phyloP scores from a whole-genome alignment of 2,113 vertebrate genomes.

The Triplophysa siluroides region DNA sequence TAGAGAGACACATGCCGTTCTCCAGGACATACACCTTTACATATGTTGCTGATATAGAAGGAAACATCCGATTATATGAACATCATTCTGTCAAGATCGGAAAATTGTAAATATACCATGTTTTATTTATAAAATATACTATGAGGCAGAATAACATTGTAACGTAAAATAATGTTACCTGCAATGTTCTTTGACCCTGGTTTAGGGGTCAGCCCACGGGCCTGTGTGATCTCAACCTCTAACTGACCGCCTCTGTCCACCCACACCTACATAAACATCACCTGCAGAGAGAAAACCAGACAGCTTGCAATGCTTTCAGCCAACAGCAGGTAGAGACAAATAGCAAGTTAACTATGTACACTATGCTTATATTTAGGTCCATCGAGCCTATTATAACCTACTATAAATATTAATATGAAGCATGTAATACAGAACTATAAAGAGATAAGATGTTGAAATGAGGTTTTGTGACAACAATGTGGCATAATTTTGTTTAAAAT shows the following conservation, averaged over 20 bases:
- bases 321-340: conserved; percentile 66
- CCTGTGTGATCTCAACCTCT: conserved; percentile 95
- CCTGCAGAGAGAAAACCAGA: conserved; percentile 68
- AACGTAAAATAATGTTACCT: conserved; percentile 70
- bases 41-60: conserved; percentile 80
- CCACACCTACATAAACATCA: conserved; percentile 88
- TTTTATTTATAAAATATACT: no score
- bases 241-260: conserved; percentile 91
- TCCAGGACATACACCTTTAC: conserved; percentile 95
- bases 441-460: no score
- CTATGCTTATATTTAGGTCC: no score
- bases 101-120: no score
- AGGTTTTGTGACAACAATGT: no score
- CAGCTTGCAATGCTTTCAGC: conserved; percentile 35
- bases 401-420: no score
- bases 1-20: conserved; percentile 90
- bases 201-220: conserved; percentile 88
- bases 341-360: neutral
- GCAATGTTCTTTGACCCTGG: conserved; percentile 90
- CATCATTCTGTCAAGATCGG: neutral
- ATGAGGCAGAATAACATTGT: no score
- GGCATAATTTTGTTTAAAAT: no score
- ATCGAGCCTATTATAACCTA: no score
- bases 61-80: neutral
- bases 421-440: no score